Base-by-base conservation (phyloP, 2,888 invertebrate species). In the Amiota mariae region DNA sequence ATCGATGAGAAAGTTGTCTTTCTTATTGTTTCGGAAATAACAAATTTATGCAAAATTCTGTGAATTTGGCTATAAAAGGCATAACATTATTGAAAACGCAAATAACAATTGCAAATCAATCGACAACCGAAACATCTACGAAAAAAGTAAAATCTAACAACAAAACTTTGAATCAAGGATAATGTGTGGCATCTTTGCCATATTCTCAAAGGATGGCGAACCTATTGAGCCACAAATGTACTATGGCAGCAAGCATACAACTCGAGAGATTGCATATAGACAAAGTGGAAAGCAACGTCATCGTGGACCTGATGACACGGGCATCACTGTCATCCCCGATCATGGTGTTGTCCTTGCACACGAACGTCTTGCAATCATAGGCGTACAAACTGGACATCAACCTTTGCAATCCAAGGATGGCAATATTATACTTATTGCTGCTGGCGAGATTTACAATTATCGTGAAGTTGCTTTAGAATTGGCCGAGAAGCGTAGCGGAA, bases 371-470 rank as follows among this genome's bases (percentile, higher is more conserved):
- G 82, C 86, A 1, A 83, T 89, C 12, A 82, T 89, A 10, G 87
- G 89, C 12, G 86, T 88, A 11, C 79, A 78, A n/a, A 84, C 82
- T 18, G 89, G 89, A 1, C 84, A 89, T 71, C 89, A 89, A 75
- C 89, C 89, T 1, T 78, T 89, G 3, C 77, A 76, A 68, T 88
- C 88, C 0, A 72, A 77, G 18, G 85, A 88, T 71, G 88, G 81
- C 4, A 80, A 81, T 15, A 72, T 89, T n/a, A 72, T 81, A 10
- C 64, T 89, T 48, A 83, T 88, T 13, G 88, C 85, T 64, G 89
- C 88, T 71, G 89, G 87, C 1, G 89, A 89, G 76, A 88, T 89
- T 24, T 89, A 89, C 77, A 89, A 89, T 74, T 89, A 88, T 54
- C 57, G 84, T 61, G 82, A 89, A 61, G 75, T 86, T 18, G 72